These are phyloP conservation scores for Lasioglossum marginatum DNA, from an alignment of 2,888 invertebrate species.

Conservation along the genomic window DNA sequence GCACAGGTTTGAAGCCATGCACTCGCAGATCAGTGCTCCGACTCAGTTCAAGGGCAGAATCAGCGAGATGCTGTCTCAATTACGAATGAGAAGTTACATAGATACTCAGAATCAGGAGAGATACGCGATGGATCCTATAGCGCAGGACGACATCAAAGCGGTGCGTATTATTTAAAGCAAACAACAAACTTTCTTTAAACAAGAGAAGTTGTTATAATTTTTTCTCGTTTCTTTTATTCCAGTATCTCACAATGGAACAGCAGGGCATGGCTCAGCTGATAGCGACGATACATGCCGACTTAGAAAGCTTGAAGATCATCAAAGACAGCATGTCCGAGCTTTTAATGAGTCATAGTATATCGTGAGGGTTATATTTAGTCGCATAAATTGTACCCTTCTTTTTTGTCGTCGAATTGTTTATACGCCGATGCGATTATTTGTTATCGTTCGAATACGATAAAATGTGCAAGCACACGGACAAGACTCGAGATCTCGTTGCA, in stretches of 20 bases:
- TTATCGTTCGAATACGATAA: slow-evolving; percentile 17
- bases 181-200: not conserved
- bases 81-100: slow-evolving; percentile 89
- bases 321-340: slow-evolving; percentile 90
- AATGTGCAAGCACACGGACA: slow-evolving; percentile 5
- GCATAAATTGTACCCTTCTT: slow-evolving; percentile 35
- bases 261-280: slow-evolving; percentile 94
- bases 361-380: slow-evolving; percentile 70
- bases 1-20: slow-evolving; percentile 93
- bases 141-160: slow-evolving; percentile 87
- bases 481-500: slow-evolving; percentile 17
- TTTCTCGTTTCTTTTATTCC: slow-evolving; percentile 70
- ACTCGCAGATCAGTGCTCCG: slow-evolving; percentile 94
- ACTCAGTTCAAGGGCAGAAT: slow-evolving; percentile 97
- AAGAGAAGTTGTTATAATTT: not conserved
- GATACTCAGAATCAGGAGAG: slow-evolving; percentile 88
- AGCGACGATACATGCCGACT: slow-evolving; percentile 92
- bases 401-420: slow-evolving; percentile 10
- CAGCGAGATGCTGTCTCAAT: slow-evolving; percentile 95
- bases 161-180: slow-evolving; percentile 78
- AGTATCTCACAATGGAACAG: slow-evolving; percentile 94
- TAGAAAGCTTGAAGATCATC: slow-evolving; percentile 91
- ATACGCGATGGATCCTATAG: slow-evolving; percentile 91
- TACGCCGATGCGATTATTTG: not conserved
- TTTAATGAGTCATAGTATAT: slow-evolving; percentile 76